Evolutionary conservation across 2,113 vertebrate species (phyloP).

Genomic region (Diadophis punctatus): DNA sequence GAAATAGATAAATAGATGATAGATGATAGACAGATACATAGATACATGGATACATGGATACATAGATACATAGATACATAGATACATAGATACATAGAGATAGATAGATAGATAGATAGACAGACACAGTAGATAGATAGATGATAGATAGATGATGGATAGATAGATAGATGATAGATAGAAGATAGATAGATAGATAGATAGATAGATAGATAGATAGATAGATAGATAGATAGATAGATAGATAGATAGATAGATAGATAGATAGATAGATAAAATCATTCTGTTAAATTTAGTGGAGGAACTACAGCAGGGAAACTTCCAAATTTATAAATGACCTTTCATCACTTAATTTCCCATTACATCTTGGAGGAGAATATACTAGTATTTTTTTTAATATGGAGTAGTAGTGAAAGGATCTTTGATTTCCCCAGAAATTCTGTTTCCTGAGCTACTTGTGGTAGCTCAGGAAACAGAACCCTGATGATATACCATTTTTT

Average conservation of each 20-base stretch:
- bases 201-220: too few species aligned
- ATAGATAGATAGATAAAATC: neutral
- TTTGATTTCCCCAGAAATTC: neutral
- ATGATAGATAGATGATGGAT: too few species aligned
- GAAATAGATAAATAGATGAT: neutral
- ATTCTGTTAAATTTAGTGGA: neutral
- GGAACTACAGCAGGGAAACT: neutral
- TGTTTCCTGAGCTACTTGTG: neutral
- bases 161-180: too few species aligned
- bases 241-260: too few species aligned
- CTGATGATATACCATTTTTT: neutral
- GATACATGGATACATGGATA: too few species aligned
- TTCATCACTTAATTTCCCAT: neutral
- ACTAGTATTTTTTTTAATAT: neutral
- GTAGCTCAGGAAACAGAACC: neutral
- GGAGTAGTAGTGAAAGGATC: neutral
- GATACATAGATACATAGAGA: too few species aligned
- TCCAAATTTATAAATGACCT: neutral
- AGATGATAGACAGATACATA: too few species aligned
- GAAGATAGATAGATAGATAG: too few species aligned
- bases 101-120: too few species aligned
- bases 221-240: too few species aligned
- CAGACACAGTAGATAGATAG: too few species aligned
- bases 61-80: too few species aligned
- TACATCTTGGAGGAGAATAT: neutral